These are phyloP conservation scores for Campoletis raptor DNA, from an alignment of 2,888 invertebrate species.

Conservation along the genomic window DNA sequence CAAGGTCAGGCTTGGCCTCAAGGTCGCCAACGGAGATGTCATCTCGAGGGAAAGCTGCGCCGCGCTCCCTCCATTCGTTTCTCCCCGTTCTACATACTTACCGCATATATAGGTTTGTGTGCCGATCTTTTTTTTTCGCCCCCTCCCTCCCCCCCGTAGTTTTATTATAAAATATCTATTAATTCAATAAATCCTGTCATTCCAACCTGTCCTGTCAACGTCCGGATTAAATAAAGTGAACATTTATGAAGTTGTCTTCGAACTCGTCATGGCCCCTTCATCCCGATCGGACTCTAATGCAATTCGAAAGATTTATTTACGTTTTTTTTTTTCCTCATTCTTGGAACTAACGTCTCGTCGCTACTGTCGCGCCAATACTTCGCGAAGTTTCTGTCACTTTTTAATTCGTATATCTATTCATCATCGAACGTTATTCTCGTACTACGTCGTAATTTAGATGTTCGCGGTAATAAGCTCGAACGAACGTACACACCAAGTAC, in stretches of 20 bases:
- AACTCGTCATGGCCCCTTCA: not conserved
- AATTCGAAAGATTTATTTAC: not conserved
- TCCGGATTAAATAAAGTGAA: not conserved
- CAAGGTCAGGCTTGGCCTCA: conserved; percentile 82
- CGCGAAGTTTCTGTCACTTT: not conserved
- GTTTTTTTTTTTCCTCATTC: not conserved
- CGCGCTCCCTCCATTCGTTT: conserved; percentile 46
- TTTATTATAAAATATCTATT: not conserved
- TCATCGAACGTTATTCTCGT: conserved; percentile 21
- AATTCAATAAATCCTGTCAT: not conserved
- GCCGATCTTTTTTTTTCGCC: conserved; percentile 49
- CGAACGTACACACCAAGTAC: conserved; percentile 13
- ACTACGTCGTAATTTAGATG: conserved; percentile 41
- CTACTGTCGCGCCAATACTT: not conserved
- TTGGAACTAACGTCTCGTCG: not conserved
- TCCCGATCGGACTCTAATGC: not conserved
- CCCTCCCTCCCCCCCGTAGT: no score
- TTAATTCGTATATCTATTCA: not conserved
- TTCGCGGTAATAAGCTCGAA: conserved; percentile 11
- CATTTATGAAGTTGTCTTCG: not conserved
- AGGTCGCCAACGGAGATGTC: conserved; percentile 82
- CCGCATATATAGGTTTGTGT: conserved; percentile 59
- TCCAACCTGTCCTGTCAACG: no score
- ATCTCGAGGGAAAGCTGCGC: conserved; percentile 77
- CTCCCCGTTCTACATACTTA: conserved; percentile 53